These are phyloP conservation scores for Aphelenchoides bicaudatus DNA, from an alignment of 2,888 invertebrate genomes.

Conservation along the genomic window DNA sequence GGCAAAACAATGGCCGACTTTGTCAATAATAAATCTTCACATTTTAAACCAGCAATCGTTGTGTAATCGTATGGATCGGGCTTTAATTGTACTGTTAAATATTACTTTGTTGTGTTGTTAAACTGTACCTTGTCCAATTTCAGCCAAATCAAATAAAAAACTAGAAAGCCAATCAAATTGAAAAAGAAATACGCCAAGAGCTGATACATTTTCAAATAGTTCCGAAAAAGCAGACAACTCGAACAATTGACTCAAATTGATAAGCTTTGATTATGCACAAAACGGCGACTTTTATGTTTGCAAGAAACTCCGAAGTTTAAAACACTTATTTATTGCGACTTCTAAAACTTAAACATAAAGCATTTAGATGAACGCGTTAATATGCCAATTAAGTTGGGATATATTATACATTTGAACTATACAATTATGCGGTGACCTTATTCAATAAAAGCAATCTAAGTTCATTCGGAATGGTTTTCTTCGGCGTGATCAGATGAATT, in stretches of 20 bases:
- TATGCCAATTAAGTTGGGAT: no score
- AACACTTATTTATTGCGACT: no score
- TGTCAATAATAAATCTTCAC: conserved; percentile 17
- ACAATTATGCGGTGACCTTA: no score
- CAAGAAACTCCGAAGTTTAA: no score
- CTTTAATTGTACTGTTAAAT: conserved; percentile 32
- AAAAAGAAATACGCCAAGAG: conserved; percentile 36
- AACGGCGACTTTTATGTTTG: not conserved
- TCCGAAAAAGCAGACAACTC: conserved; percentile 4
- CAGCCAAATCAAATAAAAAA: conserved; percentile 40
- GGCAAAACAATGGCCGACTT: conserved; percentile 23
- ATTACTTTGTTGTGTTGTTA: not conserved
- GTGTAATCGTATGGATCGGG: conserved; percentile 49
- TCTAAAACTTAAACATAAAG: no score
- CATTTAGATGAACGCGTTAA: no score
- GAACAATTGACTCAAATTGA: not conserved
- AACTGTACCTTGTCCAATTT: conserved; percentile 36
- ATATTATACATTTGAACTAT: no score
- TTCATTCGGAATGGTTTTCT: no score
- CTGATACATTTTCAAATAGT: conserved; percentile 22
- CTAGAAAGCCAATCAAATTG: conserved; percentile 39
- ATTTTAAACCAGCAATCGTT: conserved; percentile 45
- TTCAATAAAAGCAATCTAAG: no score
- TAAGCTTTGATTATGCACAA: not conserved
- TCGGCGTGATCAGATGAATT: no score